These are phyloP conservation scores for Epinotia nisella DNA, from an alignment of 2,888 invertebrate genomes.

Conservation along the genomic window DNA sequence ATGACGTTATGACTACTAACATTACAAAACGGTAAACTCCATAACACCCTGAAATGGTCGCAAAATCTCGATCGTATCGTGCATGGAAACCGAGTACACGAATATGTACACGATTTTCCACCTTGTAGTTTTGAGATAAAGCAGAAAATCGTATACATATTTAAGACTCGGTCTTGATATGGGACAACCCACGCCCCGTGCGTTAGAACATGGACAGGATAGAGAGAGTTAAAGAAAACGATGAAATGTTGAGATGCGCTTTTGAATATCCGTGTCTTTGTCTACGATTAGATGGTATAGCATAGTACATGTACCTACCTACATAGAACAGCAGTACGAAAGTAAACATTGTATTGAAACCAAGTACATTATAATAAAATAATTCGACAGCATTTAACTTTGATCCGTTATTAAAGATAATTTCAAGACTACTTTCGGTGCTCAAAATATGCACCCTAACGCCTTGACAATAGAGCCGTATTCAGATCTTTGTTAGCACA, in stretches of 20 bases:
- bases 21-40: conserved; percentile 19
- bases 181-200: conserved; percentile 15
- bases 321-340: not conserved
- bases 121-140: not conserved
- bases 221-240: conserved; percentile 5
- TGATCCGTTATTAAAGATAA: too few relatives aligned
- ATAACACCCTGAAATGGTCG: conserved; percentile 4
- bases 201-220: not conserved
- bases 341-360: too few relatives aligned
- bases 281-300: not conserved
- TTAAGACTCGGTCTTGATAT: not conserved
- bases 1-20: conserved; percentile 22
- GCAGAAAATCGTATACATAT: not conserved
- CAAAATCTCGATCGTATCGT: not conserved
- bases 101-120: not conserved
- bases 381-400: too few relatives aligned
- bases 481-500: too few relatives aligned
- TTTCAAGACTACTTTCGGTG: too few relatives aligned
- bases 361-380: too few relatives aligned
- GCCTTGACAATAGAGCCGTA: too few relatives aligned
- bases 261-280: conserved; percentile 19
- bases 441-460: too few relatives aligned
- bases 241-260: conserved; percentile 13
- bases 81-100: conserved; percentile 15
- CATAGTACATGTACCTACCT: not conserved